These are phyloP conservation scores for Lordiphosa fenestrarum DNA, from an alignment of 2,888 invertebrate genomes.

Conservation along the genomic window DNA sequence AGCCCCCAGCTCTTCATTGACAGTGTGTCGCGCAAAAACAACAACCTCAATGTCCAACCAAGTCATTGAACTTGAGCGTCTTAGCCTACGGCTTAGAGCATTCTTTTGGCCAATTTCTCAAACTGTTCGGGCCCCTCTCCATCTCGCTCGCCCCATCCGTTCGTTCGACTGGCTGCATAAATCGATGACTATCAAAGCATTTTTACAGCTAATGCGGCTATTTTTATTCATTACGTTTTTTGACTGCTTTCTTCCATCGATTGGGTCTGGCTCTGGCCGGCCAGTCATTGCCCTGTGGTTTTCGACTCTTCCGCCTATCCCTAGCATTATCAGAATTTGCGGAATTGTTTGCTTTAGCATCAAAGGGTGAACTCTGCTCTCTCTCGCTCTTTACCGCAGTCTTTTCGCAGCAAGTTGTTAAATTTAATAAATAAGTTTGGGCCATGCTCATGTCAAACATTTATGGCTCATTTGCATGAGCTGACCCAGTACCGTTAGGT, in stretches of 20 bases:
- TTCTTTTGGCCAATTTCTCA: slow-evolving; percentile 68
- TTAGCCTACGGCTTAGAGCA: slow-evolving; percentile 57
- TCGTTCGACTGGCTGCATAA: slow-evolving; percentile 29
- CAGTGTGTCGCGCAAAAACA: slow-evolving; percentile 52
- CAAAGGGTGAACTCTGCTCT: slow-evolving; percentile 8
- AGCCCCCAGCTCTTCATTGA: slow-evolving; percentile 16
- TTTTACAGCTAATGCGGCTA: slow-evolving; percentile 75
- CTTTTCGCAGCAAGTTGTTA: slow-evolving; percentile 61
- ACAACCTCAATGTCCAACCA: slow-evolving; percentile 16
- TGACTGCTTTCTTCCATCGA: slow-evolving; percentile 52
- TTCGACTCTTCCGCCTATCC: slow-evolving; percentile 24
- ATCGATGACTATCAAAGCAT: slow-evolving; percentile 69
- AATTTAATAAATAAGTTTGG: slow-evolving; percentile 52
- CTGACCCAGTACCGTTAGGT: slow-evolving; percentile 50
- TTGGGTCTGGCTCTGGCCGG: slow-evolving; percentile 21
- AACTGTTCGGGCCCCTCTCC: slow-evolving; percentile 23
- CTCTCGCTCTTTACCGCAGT: slow-evolving; percentile 13
- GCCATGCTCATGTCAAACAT: slow-evolving; percentile 22
- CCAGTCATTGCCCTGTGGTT: slow-evolving; percentile 29
- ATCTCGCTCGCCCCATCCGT: slow-evolving; percentile 10
- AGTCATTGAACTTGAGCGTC: slow-evolving; percentile 64
- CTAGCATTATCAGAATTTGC: slow-evolving; percentile 22
- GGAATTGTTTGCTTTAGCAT: slow-evolving; percentile 33
- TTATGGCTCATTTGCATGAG: slow-evolving; percentile 68
- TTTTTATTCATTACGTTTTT: slow-evolving; percentile 74